Percentiles rank a stretch among this genome's conserved stretches.
Evolutionary conservation across 2,888 invertebrate genomes (phyloP).

Genomic region (Asteroscopus sphinx): DNA sequence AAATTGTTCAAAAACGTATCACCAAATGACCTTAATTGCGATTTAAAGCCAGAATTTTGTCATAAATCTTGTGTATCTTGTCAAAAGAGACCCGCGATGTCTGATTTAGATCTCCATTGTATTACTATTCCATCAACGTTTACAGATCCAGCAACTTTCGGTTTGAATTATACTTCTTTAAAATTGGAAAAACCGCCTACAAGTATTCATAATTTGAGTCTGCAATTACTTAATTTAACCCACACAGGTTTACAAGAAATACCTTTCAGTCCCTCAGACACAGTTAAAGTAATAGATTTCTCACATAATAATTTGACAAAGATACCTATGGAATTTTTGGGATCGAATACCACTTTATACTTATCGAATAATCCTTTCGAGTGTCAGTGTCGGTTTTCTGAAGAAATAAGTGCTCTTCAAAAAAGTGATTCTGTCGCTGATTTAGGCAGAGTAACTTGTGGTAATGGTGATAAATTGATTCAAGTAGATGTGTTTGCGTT

Average conservation of each 20-base stretch:
- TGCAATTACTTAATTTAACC: constrained; percentile 29
- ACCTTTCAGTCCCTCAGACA: constrained; percentile 18
- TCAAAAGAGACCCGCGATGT: not conserved
- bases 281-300: constrained; percentile 36
- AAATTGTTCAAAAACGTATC: constrained; percentile 13
- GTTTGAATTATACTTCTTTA: not conserved
- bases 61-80: constrained; percentile 17
- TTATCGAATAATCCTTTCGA: constrained; percentile 33
- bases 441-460: constrained; percentile 41
- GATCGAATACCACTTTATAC: constrained; percentile 22
- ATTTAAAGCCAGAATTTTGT: not conserved
- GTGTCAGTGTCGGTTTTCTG: constrained; percentile 34
- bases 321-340: constrained; percentile 31
- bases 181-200: constrained; percentile 3
- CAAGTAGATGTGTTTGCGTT: constrained; percentile 41
- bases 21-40: constrained; percentile 10
- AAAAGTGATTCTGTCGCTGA: constrained; percentile 43
- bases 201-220: constrained; percentile 2
- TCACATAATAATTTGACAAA: constrained; percentile 27
- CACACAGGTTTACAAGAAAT: constrained; percentile 17
- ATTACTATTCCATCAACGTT: constrained; percentile 8
- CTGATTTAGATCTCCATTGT: constrained; percentile 27
- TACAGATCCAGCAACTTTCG: not conserved
- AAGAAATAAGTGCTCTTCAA: constrained; percentile 9
- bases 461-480: constrained; percentile 14